phyloP scores from a whole-genome alignment of 2,113 vertebrate genomes.

The Phalacrocorax aristotelis region DNA sequence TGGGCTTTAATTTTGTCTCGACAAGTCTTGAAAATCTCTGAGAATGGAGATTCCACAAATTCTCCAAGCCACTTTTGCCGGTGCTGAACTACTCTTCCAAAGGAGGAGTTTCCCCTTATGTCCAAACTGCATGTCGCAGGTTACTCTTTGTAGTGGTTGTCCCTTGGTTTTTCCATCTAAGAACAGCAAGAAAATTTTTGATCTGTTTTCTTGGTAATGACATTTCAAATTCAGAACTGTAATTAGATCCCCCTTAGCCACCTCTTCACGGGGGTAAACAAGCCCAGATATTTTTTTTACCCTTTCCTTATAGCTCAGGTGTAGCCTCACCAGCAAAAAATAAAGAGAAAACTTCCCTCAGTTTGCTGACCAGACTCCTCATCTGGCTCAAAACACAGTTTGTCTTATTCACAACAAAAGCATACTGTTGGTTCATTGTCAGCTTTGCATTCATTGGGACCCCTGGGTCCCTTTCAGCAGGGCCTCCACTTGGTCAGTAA shows the following conservation, averaged over 20 bases:
- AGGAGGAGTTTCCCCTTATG: background rate
- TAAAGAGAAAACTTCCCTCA: background rate
- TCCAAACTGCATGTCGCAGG: background rate
- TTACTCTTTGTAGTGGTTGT: background rate
- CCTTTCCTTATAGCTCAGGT: background rate
- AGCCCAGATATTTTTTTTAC: background rate
- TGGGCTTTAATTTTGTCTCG: background rate
- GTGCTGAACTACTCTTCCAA: background rate
- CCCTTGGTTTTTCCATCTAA: background rate
- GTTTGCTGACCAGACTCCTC: background rate
- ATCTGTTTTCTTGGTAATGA: background rate
- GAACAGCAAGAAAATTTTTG: background rate
- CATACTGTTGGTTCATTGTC: background rate
- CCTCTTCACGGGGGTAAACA: background rate
- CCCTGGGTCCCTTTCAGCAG: background rate
- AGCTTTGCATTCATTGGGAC: background rate
- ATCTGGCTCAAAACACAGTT: background rate
- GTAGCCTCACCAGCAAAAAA: background rate
- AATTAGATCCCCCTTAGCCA: too few species aligned
- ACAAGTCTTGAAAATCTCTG: background rate
- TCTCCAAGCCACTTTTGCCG: background rate
- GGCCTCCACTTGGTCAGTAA: background rate
- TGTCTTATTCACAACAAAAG: background rate
- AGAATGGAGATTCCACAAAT: background rate
- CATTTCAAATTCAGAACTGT: background rate